Percentiles rank a stretch among this genome's conserved stretches.
phyloP scores from a whole-genome alignment of 2,888 invertebrate genomes.

The Habrosyne pyritoides region DNA sequence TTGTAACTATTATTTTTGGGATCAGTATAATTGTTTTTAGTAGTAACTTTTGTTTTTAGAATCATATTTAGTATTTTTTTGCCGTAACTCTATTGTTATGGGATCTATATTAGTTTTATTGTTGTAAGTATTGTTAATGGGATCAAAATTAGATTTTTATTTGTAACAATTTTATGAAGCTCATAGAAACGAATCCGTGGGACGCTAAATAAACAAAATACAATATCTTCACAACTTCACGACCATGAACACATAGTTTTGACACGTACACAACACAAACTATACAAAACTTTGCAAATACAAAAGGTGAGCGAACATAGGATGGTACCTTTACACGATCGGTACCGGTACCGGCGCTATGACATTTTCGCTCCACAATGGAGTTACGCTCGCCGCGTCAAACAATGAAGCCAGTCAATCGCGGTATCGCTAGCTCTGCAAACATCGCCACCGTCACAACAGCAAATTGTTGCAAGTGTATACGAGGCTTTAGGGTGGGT shows the following conservation, averaged over 20 bases:
- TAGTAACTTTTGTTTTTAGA: too few relatives aligned
- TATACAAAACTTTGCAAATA: slow-evolving; percentile 1
- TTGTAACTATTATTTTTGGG: too few relatives aligned
- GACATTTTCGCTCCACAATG: slow-evolving; percentile 57
- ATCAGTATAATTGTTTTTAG: too few relatives aligned
- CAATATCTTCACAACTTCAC: not conserved
- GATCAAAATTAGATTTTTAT: too few relatives aligned
- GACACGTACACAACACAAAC: not conserved
- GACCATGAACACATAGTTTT: not conserved
- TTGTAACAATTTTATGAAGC: too few relatives aligned
- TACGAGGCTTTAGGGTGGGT: slow-evolving; percentile 40
- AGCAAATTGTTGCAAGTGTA: slow-evolving; percentile 45
- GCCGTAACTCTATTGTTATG: too few relatives aligned
- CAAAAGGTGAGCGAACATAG: slow-evolving; percentile 1
- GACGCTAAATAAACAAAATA: not conserved
- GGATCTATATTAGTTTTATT: too few relatives aligned
- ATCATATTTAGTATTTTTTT: too few relatives aligned
- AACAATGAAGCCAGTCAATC: slow-evolving; percentile 65
- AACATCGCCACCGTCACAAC: slow-evolving; percentile 41
- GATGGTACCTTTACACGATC: not conserved
- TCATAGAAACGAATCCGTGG: too few relatives aligned
- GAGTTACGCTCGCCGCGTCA: slow-evolving; percentile 47
- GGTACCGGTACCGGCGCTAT: slow-evolving; percentile 23
- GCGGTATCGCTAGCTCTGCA: slow-evolving; percentile 56
- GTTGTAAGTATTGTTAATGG: too few relatives aligned